Percentiles rank a stretch among this genome's conserved stretches.
These are phyloP conservation scores for Alouatta palliata DNA, from an alignment of 2,113 vertebrate genomes.

Conservation along the genomic window DNA sequence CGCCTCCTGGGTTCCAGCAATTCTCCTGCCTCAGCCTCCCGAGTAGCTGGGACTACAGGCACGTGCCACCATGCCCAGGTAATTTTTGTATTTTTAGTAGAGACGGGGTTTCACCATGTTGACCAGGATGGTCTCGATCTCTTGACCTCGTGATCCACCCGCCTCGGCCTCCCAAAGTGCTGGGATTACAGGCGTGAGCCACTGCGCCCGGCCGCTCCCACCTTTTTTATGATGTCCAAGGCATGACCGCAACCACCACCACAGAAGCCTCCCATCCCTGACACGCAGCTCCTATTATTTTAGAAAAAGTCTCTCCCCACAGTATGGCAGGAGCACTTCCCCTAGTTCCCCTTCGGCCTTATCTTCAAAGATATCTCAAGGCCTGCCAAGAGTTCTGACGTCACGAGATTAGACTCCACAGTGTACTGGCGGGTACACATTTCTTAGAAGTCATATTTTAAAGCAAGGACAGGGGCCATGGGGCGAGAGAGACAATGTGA, in stretches of 20 bases:
- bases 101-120: too few species aligned
- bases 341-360: not conserved
- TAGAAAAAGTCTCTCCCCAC: not conserved
- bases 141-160: too few species aligned
- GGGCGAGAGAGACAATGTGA: not conserved
- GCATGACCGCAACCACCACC: fast-evolving
- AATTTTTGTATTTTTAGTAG: too few species aligned
- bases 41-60: too few species aligned
- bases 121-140: too few species aligned
- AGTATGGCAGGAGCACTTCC: fast-evolving
- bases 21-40: too few species aligned
- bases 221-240: not conserved
- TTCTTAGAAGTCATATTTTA: not conserved
- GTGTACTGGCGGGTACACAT: fast-evolving
- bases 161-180: too few species aligned
- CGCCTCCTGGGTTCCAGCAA: too few species aligned
- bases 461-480: not conserved
- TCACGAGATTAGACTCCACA: not conserved
- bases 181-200: too few species aligned
- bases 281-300: not conserved
- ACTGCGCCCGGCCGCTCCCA: too few species aligned
- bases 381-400: not conserved
- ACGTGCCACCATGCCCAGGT: too few species aligned
- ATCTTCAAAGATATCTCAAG: not conserved
- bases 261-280: not conserved